phyloP scores from a whole-genome alignment of 2,113 vertebrate genomes.

The Prunella fulvescens region DNA sequence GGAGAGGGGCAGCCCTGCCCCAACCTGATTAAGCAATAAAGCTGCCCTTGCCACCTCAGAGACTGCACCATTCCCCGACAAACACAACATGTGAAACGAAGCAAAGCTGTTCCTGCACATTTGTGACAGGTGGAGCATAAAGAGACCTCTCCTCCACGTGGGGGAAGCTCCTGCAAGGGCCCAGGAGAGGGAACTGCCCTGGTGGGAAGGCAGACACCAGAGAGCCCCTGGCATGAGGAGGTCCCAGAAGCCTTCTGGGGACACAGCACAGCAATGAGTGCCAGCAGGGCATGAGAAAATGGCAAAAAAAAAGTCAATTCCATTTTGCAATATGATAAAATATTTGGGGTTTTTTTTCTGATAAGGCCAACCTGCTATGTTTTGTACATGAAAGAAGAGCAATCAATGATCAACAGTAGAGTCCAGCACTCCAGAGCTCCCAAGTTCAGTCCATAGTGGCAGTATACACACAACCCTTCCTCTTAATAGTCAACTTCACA shows the following conservation, averaged over 20 bases:
- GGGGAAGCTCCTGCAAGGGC: neutral
- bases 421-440: neutral
- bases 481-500: neutral
- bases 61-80: neutral
- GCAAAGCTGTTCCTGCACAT: neutral
- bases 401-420: neutral
- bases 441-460: neutral
- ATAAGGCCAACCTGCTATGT: constrained; percentile 1
- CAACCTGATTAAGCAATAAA: fast-evolving
- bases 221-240: neutral
- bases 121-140: fast-evolving
- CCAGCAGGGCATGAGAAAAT: neutral
- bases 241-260: neutral
- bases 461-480: neutral
- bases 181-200: neutral
- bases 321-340: neutral
- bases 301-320: neutral
- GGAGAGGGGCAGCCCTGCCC: neutral
- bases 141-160: neutral
- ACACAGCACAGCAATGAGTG: neutral
- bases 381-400: neutral
- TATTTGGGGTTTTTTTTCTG: neutral
- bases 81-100: fast-evolving
- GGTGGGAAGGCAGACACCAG: neutral
- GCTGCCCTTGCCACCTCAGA: neutral